These are phyloP conservation scores for Notechis scutatus DNA, from an alignment of 2,113 vertebrate species.

Conservation along the genomic window DNA sequence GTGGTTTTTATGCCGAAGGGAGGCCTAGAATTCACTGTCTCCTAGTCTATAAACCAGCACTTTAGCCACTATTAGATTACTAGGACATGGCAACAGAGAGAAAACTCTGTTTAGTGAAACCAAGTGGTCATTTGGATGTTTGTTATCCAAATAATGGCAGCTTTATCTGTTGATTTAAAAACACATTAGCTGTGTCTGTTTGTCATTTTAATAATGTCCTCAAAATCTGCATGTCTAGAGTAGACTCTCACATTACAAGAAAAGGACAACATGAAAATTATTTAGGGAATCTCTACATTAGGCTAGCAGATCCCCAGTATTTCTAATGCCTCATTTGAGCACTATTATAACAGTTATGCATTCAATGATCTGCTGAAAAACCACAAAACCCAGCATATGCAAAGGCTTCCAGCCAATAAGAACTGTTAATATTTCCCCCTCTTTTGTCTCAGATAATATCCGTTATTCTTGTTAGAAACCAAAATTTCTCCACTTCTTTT, in stretches of 20 bases:
- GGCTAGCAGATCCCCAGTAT: not conserved
- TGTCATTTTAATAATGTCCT: not conserved
- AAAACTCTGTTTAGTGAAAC: not conserved
- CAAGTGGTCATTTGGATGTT: not conserved
- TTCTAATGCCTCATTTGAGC: not conserved
- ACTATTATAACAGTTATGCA: not conserved
- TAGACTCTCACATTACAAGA: not conserved
- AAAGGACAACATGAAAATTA: not conserved
- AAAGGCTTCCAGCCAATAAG: slow-evolving; percentile 12
- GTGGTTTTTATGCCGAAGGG: not conserved
- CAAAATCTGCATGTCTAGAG: not conserved
- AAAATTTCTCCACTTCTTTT: not conserved
- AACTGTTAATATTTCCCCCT: not conserved
- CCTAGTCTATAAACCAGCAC: not conserved
- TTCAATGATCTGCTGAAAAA: slow-evolving; percentile 6
- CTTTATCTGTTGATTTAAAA: not conserved
- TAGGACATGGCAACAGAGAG: not conserved
- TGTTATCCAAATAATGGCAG: not conserved
- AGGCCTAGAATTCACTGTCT: not conserved
- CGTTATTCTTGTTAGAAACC: slow-evolving; percentile 8
- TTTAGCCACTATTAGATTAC: not conserved
- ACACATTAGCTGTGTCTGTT: too few species aligned
- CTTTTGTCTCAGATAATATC: not conserved
- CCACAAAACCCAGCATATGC: slow-evolving; percentile 6
- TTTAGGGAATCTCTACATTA: not conserved